Conservation (phyloP, 2,888 invertebrate species). For the Podotricha telesiphe region DNA sequence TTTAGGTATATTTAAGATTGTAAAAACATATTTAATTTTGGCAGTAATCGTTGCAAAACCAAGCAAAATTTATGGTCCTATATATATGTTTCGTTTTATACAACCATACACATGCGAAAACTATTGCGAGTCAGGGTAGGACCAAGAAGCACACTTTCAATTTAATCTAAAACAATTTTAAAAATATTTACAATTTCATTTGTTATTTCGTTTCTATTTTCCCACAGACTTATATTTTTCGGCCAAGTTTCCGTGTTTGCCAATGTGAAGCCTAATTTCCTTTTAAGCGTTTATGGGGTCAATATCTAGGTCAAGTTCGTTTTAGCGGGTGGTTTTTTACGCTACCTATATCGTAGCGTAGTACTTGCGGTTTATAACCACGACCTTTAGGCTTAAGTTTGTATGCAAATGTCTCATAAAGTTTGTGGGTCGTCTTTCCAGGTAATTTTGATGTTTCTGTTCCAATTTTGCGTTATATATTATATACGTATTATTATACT, state of each 20-base stretch:
- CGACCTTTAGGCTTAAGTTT: conserved; percentile 18
- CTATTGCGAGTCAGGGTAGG: no score
- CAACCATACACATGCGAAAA: no score
- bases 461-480: neutral
- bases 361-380: conserved; percentile 23
- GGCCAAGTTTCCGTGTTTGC: conserved; percentile 14
- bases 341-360: conserved; percentile 2
- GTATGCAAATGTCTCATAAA: neutral
- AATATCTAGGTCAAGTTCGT: conserved; percentile 41
- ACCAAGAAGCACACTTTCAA: no score
- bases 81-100: no score
- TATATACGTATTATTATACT: no score
- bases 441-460: neutral
- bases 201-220: neutral
- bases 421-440: neutral
- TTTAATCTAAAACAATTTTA: no score
- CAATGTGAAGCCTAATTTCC: conserved; percentile 31
- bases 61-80: no score
- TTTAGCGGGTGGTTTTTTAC: conserved; percentile 26
- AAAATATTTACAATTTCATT: no score
- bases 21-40: no score
- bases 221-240: neutral
- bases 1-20: no score
- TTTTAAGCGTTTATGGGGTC: conserved; percentile 38
- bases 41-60: no score